Percentiles rank a stretch among this genome's conserved stretches.
Conservation (phyloP, 35 echinoderm and acorn worm species). For the Diadema setosum region DNA sequence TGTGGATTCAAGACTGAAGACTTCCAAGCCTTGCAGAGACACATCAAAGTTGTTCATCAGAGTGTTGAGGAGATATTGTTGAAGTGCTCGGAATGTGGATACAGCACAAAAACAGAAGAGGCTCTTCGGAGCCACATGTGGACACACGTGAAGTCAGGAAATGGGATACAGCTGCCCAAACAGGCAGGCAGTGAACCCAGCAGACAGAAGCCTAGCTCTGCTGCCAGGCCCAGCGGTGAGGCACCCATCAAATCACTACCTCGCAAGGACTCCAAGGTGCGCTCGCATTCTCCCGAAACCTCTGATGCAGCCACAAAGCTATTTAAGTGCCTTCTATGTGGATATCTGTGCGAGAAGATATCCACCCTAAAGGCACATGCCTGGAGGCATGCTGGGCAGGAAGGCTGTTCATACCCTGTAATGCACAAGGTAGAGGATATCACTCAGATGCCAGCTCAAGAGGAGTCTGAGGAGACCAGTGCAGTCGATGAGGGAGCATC, state of each 20-base stretch:
- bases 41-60: slow-evolving; percentile 74
- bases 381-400: slow-evolving; percentile 94
- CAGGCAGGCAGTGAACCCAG: neutral
- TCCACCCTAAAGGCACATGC: slow-evolving; percentile 93
- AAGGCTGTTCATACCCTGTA: slow-evolving; percentile 87
- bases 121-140: slow-evolving; percentile 81
- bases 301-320: slow-evolving; percentile 4
- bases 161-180: neutral
- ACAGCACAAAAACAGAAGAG: slow-evolving; percentile 55
- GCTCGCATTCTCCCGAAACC: neutral
- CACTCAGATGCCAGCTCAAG: neutral
- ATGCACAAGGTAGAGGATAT: slow-evolving; percentile 54
- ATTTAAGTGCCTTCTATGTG: slow-evolving; percentile 91
- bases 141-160: slow-evolving; percentile 49
- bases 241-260: neutral
- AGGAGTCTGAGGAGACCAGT: neutral
- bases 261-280: neutral
- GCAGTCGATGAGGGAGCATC: neutral
- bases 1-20: slow-evolving; percentile 58
- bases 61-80: slow-evolving; percentile 55
- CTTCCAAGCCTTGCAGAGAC: slow-evolving; percentile 48
- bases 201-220: neutral
- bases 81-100: slow-evolving; percentile 96
- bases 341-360: slow-evolving; percentile 87
- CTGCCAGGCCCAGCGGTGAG: neutral